A percentile compares a stretch with the other conserved stretches of the same genome.
phyloP scores from a whole-genome alignment of 2,888 invertebrate species.

The Latrodectus hesperus region DNA sequence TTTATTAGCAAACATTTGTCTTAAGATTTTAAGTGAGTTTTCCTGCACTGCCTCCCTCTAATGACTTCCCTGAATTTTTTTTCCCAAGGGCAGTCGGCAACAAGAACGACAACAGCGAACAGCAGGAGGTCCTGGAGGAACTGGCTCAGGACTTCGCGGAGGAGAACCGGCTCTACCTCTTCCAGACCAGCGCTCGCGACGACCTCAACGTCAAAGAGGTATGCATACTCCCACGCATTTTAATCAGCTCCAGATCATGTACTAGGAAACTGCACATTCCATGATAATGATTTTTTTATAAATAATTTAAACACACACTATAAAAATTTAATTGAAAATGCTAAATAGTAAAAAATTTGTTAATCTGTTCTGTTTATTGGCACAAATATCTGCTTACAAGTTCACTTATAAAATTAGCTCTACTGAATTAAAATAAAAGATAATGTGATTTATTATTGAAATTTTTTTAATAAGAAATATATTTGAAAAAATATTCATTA shows the following conservation, averaged over 20 bases:
- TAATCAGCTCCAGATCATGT: not conserved
- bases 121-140: conserved; percentile 56
- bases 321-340: not conserved
- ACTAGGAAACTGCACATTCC: not conserved
- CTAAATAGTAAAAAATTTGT: too few species aligned
- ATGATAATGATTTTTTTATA: not conserved
- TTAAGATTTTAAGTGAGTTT: too few species aligned
- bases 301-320: not conserved
- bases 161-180: conserved; percentile 52
- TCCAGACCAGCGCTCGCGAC: conserved; percentile 53
- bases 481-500: too few species aligned
- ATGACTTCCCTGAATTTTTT: not conserved
- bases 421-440: too few species aligned
- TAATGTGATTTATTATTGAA: too few species aligned
- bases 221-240: not conserved
- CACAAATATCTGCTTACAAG: not conserved
- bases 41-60: too few species aligned
- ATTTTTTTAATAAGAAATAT: too few species aligned
- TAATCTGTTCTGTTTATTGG: not conserved
- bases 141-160: conserved; percentile 62
- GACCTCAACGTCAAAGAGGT: conserved; percentile 55
- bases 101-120: conserved; percentile 40
- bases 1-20: too few species aligned
- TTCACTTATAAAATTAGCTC: too few species aligned
- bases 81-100: conserved; percentile 57